These are phyloP conservation scores for Dryoscopus gambensis DNA, from an alignment of 2,113 vertebrate species.

Conservation along the genomic window DNA sequence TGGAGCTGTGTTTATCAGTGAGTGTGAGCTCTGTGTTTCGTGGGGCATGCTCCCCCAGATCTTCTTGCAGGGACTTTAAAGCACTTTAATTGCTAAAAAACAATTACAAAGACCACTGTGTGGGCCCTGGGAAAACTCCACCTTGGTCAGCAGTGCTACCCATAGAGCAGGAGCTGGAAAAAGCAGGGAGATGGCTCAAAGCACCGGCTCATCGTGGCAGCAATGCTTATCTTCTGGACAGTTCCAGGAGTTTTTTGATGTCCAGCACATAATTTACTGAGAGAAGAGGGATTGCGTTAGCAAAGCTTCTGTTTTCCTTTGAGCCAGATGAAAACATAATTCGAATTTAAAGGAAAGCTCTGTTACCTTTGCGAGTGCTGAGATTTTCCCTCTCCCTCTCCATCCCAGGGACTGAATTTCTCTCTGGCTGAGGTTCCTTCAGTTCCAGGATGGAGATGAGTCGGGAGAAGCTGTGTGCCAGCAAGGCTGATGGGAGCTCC, in stretches of 20 bases:
- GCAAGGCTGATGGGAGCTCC: slow-evolving; percentile 58
- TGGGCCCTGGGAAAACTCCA: background rate
- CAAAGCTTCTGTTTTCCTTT: background rate
- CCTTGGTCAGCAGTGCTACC: background rate
- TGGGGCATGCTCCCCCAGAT: background rate
- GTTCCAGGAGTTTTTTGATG: background rate
- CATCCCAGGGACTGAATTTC: background rate
- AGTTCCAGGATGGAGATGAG: slow-evolving; percentile 60
- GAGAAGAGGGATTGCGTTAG: background rate
- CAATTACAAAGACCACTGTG: background rate
- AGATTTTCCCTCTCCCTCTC: background rate
- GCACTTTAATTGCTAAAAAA: background rate
- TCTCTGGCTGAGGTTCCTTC: background rate
- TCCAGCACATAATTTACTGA: background rate
- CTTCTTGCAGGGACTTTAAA: background rate
- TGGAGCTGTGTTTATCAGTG: background rate
- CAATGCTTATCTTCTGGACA: fast-evolving
- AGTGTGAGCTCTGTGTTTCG: background rate
- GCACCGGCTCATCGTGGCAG: fast-evolving
- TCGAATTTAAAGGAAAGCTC: background rate
- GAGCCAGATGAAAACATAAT: background rate
- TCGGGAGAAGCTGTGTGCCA: slow-evolving; percentile 37
- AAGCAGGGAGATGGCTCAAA: background rate
- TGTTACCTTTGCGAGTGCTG: background rate
- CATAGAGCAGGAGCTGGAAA: background rate